Conservation (phyloP, 92 coral and sea anemone species). For the Epizoanthus stellaris region DNA sequence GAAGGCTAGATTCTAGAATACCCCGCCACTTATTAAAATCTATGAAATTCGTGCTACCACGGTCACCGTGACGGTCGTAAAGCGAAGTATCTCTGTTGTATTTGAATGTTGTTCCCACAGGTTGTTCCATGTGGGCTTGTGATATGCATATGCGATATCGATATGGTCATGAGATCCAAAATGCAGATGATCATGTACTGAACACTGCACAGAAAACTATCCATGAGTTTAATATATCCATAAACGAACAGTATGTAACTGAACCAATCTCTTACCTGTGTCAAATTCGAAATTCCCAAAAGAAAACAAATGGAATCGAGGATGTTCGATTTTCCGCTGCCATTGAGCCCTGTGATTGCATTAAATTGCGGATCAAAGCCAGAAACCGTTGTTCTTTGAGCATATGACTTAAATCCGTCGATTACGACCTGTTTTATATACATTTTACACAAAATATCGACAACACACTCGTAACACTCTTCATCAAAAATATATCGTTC, state of each 20-base stretch:
- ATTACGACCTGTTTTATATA: slow-evolving; percentile 92
- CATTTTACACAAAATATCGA: slow-evolving; percentile 56
- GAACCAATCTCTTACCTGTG: slow-evolving; percentile 75
- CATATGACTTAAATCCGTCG: slow-evolving; percentile 98
- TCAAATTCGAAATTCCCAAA: slow-evolving; percentile 95
- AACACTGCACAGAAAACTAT: background rate
- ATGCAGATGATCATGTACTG: no score
- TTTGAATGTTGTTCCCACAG: no score
- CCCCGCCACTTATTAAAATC: no score
- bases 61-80: no score
- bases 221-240: background rate
- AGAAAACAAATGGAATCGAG: slow-evolving; percentile 98
- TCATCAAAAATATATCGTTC: slow-evolving; percentile 52
- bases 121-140: background rate
- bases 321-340: slow-evolving; percentile 98
- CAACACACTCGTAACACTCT: background rate
- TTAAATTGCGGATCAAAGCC: slow-evolving; percentile 98
- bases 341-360: slow-evolving; percentile 97
- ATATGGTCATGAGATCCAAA: no score
- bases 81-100: no score
- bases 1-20: no score
- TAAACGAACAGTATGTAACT: background rate
- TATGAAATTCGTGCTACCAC: no score
- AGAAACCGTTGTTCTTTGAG: slow-evolving; percentile 88
- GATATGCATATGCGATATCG: no score